These are phyloP conservation scores for Neodiprion virginianus DNA, from an alignment of 1,140 invertebrate genomes.

Conservation along the genomic window DNA sequence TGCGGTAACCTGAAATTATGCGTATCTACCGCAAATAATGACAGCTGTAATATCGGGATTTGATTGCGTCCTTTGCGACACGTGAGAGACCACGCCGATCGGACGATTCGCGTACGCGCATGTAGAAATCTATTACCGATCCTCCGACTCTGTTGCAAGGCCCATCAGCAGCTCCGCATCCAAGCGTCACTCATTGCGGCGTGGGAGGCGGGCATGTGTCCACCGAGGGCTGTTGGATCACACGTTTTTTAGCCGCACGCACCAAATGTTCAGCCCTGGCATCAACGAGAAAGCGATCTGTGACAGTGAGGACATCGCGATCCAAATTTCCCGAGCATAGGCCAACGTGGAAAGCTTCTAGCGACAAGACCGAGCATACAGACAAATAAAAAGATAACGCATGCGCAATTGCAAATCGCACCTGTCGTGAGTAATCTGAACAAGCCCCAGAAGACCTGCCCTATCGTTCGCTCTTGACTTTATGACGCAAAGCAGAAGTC, in stretches of 20 bases:
- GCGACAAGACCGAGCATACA: too few species aligned
- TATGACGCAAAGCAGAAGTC: neutral
- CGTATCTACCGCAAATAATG: neutral
- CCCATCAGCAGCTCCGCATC: neutral
- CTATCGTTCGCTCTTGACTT: neutral
- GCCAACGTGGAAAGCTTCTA: too few species aligned
- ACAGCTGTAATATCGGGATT: neutral
- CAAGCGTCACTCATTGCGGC: neutral
- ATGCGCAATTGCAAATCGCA: too few species aligned
- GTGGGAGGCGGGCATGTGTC: neutral
- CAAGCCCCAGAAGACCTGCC: too few species aligned
- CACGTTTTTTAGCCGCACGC: neutral
- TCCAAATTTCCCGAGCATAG: too few species aligned
- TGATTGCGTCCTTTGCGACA: neutral
- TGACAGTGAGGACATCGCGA: too few species aligned
- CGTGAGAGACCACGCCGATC: too few species aligned
- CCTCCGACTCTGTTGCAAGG: neutral
- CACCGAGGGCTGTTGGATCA: neutral
- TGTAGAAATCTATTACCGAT: neutral
- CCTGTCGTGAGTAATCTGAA: too few species aligned
- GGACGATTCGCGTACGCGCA: too few species aligned
- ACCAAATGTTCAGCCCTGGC: slow-evolving; percentile 1
- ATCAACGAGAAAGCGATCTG: neutral
- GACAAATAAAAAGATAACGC: too few species aligned
- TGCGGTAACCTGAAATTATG: neutral